phyloP scores from a whole-genome alignment of 2,797 vertebrate species.

The Linurgus olivaceus region DNA sequence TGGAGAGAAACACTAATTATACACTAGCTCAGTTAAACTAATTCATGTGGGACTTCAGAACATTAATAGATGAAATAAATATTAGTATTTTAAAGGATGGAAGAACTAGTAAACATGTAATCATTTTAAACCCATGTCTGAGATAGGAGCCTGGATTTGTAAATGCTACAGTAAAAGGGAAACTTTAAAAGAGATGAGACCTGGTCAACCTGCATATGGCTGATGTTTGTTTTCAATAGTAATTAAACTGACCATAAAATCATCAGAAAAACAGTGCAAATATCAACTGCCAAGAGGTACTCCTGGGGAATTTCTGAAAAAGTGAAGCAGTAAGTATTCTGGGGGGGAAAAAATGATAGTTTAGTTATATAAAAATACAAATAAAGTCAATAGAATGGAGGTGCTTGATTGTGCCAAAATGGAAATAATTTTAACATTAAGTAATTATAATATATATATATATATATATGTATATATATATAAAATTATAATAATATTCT shows the following conservation, averaged over 20 bases:
- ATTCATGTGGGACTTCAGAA: constrained; percentile 31
- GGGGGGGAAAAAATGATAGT: neutral
- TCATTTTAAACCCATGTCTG: neutral
- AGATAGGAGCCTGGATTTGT: neutral
- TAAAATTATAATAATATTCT: too few relatives aligned
- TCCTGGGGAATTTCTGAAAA: neutral
- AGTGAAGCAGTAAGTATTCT: neutral
- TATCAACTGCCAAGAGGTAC: neutral
- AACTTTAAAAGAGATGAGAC: neutral
- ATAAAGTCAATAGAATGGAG: neutral
- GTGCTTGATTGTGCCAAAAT: neutral
- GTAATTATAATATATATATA: too few relatives aligned
- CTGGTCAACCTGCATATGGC: neutral
- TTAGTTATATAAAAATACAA: neutral
- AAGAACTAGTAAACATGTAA: neutral
- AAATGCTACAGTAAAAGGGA: constrained; percentile 10
- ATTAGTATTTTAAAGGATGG: constrained; percentile 29
- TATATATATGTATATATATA: too few relatives aligned
- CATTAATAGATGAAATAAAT: constrained; percentile 34
- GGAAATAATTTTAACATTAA: neutral
- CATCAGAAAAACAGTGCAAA: neutral
- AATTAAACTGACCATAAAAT: neutral
- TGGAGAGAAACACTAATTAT: constrained; percentile 58
- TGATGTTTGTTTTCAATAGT: neutral
- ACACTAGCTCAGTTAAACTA: constrained; percentile 57